Evolutionary conservation across 2,797 vertebrate species (phyloP), one percentile per base, ranked within the genome.

Genomic region (Scomberomorus guttatus): DNA sequence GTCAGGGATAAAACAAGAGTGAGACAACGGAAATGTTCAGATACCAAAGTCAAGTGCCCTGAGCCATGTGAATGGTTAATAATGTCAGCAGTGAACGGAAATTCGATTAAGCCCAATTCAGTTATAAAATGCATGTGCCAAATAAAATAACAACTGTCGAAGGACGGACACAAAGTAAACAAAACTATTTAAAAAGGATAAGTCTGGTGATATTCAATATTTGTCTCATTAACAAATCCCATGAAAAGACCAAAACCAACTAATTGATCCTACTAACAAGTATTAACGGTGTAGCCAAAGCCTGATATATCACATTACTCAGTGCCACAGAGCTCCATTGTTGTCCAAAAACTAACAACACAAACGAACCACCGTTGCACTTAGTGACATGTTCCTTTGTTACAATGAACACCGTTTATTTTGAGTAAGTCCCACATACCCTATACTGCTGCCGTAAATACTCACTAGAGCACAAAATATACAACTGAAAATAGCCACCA

Each of bases 21-120:
- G 63, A 67, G 32, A 78, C 56, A 73, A 81, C 55, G 60, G 34
- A 77, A 89, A 87, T 72, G 56, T 46, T 82, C 61, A 71, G 72
- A 69, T 32, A 48, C 60, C 57, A 68, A 64, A 79, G 68, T 82
- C 61, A 85, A 85, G 56, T 61, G 70, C 73, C 72, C 62, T 17
- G 81, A 71, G 80, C 50, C 77, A 81, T 66, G 83, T 89, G 76
- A 83, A 85, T 50, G 15, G n/a, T 65, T 61, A 76, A 70, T 60
- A 65, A 67, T 63, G 56, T 63, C 70, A 71, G 75, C 69, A 72
- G 78, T 52, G 62, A 80, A 57, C 1, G 10, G 58, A 83, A 75
- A 80, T 71, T 62, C 6, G 14, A 86, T 85, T 55, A 70, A 67
- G 66, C 59, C 12, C 18, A 67, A 66, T 74, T 79, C 10, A 65